Evolutionary conservation across 2,888 invertebrate genomes (phyloP), one percentile per base, ranked within the genome.

Genomic region (Brachyptera putata): DNA sequence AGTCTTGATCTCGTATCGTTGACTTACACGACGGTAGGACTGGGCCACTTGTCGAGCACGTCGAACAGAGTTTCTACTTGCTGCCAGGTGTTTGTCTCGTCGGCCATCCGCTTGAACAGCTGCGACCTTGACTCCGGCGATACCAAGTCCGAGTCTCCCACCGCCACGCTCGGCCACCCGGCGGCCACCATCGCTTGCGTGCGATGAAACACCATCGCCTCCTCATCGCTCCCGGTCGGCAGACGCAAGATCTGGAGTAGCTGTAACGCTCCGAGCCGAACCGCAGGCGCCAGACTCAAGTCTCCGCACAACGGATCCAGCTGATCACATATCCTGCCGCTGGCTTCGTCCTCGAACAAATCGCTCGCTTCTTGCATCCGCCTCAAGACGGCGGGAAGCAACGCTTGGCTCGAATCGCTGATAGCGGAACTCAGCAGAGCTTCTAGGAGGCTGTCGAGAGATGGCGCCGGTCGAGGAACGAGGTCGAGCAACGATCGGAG

Each of bases 151-250:
- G 56, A 18, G 9, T 61, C 64, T 9, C 56, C 14, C 21, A 64
- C 34, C 1, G 39, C 13, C 1, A 62, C 41, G 11, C 56, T 61
- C 9, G 60, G 59, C 66, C 66, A 66, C 1, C 55, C 48, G 11
- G 61, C 55, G 3, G 65, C 64, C 1, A 66, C 58, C 30, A 61
- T 56, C 9, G 66, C 65, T 43, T 65, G 65, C 16, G 64, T 64
- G 14, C 62, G 64, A 46, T 61, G 61, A 22, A 64, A 61, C 34
- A 61, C 48, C 22, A 64, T 50, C 49, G 36, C 34, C 2, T 49
- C 46, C 18, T 53, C 62, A 16, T 46, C 22, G 11, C 48, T 34
- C 16, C 58, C 63, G 14, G 61, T 24, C n/a, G 56, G 24, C 22
- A 36, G 30, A 50, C 50, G 57, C 39, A 22, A 46, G 34, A 61